Percentiles rank a stretch among this genome's conserved stretches.
Evolutionary conservation across 2,797 vertebrate genomes (phyloP).

Genomic region (Hemitrygon akajei): DNA sequence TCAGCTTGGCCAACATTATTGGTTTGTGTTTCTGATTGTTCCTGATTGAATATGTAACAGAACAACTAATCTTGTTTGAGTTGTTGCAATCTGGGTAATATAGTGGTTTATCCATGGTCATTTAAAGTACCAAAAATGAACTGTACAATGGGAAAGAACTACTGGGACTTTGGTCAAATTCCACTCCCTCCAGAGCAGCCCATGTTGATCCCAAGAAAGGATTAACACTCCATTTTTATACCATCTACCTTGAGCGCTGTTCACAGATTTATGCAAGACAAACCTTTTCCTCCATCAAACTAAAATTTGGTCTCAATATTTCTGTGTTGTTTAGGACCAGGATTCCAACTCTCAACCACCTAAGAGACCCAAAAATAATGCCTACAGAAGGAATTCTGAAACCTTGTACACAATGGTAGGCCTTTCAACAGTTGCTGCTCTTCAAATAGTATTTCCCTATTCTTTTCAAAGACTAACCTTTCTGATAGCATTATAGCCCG

Average conservation of each 20-base stretch:
- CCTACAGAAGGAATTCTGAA: background rate
- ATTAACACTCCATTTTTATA: background rate
- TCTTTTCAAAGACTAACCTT: background rate
- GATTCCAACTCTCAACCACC: background rate
- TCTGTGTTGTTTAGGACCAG: background rate
- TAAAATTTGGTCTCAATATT: background rate
- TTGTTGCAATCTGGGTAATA: background rate
- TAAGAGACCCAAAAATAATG: background rate
- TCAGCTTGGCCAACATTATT: background rate
- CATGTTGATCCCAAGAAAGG: slow-evolving; percentile 21
- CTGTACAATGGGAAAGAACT: background rate
- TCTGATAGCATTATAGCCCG: background rate
- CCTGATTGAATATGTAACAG: background rate
- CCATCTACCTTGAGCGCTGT: background rate
- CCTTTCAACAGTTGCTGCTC: too few species aligned
- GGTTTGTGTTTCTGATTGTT: background rate
- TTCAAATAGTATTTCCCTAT: background rate
- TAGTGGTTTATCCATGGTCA: background rate
- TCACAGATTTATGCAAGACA: background rate
- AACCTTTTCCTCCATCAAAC: background rate
- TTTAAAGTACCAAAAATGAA: background rate
- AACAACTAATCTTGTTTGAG: background rate
- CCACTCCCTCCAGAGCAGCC: background rate
- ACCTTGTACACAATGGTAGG: background rate
- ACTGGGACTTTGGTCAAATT: background rate